Base-by-base conservation (phyloP, 1,140 invertebrate genomes). In the Euglossa dilemma region DNA sequence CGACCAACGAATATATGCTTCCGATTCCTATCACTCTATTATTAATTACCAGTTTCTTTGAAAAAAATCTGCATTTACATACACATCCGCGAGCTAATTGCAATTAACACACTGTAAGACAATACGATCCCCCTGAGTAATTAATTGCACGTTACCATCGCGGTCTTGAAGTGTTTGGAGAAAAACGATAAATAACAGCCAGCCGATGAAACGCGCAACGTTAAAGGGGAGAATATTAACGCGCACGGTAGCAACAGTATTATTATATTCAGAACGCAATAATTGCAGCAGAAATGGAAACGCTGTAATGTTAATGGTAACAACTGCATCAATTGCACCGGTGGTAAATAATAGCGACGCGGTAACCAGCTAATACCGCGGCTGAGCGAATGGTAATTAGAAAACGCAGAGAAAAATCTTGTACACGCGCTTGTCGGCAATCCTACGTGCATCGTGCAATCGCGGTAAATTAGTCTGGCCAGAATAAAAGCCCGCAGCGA, bases 401-500 rank as follows among this genome's bases (percentile, higher is more conserved):
- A 45, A 45, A 56, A 43, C 8, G 23, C 7, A 45, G 0, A 47
- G n/a, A 67, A 64, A 67, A 77, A 56, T 56, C 50, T 67, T 43
- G 28, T n/a, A 45, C 28, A 75, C 14, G 28, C 18, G 43, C 6
- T 47, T 28, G 36, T 45, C 6, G 36, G 12, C 9, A 6, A 12
- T 25, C 16, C 45, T 18, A 47, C n/a, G 12, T 45, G 16, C 23
- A 78, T 50, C 28, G 9, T 78, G 25, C 36, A 47, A n/a, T 63
- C 52, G 52, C 52, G 25, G 8, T 75, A 81, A 76, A 76, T 81
- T 76, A 66, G 52, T 45, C 45, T 28, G 52, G 11, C 25, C 52
- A 75, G 80, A 81, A 81, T 81, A 81, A 76, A 81, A 81, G 72
- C 43, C 36, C 52, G 72, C 63, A 76, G 52, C 80, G 72, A 56